Base-by-base conservation (phyloP, 64 coral and sea anemone genomes). In the Trachythela sp. region DNA sequence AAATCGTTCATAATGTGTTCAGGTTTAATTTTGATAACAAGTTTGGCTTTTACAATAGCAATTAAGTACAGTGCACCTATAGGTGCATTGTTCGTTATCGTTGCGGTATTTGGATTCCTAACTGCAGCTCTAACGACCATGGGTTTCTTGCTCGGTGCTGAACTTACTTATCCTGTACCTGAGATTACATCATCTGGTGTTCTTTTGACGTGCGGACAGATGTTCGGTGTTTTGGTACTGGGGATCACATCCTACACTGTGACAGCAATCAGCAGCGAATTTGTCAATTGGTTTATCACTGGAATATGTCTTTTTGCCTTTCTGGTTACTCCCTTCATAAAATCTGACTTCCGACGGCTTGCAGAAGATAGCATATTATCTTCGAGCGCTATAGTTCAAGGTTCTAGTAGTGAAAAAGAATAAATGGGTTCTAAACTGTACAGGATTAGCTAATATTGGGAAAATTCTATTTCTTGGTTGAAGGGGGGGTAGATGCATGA, bases 161-260 rank as follows among this genome's bases (percentile, higher is more conserved):
- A 80, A 80, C 75, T 80, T 8, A 80, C 75, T 9, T 80, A 80
- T 80, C 75, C 75, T 29, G 75, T 80, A 17, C 75, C 75, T 39
- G 75, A 80, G 20, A 35, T 80, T 20, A 15, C 30, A 15, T 80
- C 75, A 20, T 29, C 33, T 17, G 75, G 75, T 18, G 37, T 80
- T 0, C 17, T 80, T 2, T 39, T 80, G 30, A 80, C 37, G 35
- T 35, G 75, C 8, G 75, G 20, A 34, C 75, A 80, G 35, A 17
- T 3, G 13, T 80, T 80, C 30, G 75, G 75, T 39, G 75, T 80
- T 37, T 15, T 80, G 20, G 37, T 39, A 17, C 30, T 80, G 30
- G 75, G 75, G 15, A 39, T 80, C 13, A 80, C 75, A 30, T 80
- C 75, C 2, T 80, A 80, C 30, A 39, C 75, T 37, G 75, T 80